phyloP scores from a whole-genome alignment of 2,888 invertebrate species.

The Acleris sparsana region DNA sequence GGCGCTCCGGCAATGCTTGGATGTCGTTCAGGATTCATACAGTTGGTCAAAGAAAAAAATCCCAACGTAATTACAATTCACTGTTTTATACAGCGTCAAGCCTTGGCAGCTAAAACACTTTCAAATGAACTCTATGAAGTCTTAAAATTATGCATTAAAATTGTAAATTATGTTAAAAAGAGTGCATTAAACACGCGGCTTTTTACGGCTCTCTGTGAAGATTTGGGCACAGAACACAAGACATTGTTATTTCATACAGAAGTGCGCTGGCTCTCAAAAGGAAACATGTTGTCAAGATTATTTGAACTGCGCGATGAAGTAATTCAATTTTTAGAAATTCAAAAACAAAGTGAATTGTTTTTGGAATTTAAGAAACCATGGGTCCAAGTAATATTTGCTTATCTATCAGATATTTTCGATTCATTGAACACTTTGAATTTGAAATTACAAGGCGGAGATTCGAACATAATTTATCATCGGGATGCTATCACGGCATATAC shows the following conservation, averaged over 20 bases:
- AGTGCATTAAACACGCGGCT: conserved; percentile 39
- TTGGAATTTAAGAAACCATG: conserved; percentile 27
- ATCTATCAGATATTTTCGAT: conserved; percentile 37
- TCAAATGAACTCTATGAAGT: conserved; percentile 22
- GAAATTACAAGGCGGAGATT: conserved; percentile 40
- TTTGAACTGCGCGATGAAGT: conserved; percentile 25
- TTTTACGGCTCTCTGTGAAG: conserved; percentile 39
- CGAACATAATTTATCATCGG: conserved; percentile 38
- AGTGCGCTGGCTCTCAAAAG: conserved; percentile 34
- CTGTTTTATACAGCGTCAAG: conserved; percentile 40
- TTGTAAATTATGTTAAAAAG: conserved; percentile 32
- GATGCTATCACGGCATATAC: conserved; percentile 35
- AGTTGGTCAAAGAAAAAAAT: conserved; percentile 41
- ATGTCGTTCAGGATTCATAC: conserved; percentile 41
- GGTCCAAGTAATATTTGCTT: conserved; percentile 34
- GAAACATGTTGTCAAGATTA: conserved; percentile 33
- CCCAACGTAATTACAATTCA: conserved; percentile 34
- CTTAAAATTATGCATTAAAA: conserved; percentile 30
- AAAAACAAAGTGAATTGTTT: conserved; percentile 17
- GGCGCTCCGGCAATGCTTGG: conserved; percentile 45
- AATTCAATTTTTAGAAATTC: conserved; percentile 15
- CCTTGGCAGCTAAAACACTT: conserved; percentile 40
- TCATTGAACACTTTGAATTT: conserved; percentile 39
- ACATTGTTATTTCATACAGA: conserved; percentile 33
- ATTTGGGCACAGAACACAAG: conserved; percentile 40